phyloP scores from a whole-genome alignment of 2,113 vertebrate genomes.

The Leptocoma aspasia region DNA sequence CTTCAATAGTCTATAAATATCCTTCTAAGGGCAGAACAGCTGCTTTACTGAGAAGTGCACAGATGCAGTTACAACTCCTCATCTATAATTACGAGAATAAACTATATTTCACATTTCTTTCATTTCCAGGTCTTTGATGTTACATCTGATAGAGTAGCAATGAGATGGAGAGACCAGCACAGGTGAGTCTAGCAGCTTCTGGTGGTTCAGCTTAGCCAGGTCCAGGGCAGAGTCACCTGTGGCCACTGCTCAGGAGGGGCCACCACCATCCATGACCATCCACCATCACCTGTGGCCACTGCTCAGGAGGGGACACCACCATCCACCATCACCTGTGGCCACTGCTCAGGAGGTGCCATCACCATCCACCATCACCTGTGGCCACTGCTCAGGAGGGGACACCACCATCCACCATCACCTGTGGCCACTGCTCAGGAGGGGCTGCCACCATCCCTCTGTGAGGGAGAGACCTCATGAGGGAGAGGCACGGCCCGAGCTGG shows the following conservation, averaged over 20 bases:
- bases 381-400: not conserved
- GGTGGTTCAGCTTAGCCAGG: not conserved
- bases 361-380: too few relatives aligned
- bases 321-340: not conserved
- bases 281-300: not conserved
- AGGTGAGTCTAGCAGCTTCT: not conserved
- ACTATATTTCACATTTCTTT: not conserved
- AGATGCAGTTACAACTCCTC: not conserved
- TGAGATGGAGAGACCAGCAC: not conserved
- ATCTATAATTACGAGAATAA: not conserved
- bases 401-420: too few relatives aligned
- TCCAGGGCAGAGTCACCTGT: not conserved
- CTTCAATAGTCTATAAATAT: constrained; percentile 54
- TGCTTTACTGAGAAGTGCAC: constrained; percentile 30
- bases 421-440: not conserved
- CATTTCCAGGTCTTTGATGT: not conserved
- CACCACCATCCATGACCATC: too few relatives aligned
- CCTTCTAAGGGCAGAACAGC: constrained; percentile 60
- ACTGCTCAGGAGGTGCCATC: not conserved
- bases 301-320: not conserved
- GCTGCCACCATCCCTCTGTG: not conserved
- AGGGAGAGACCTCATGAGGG: not conserved
- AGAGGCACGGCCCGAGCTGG: not conserved
- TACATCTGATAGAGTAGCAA: not conserved
- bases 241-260: not conserved